A percentile compares a stretch with the other conserved stretches of the same genome.
Evolutionary conservation across 2,797 vertebrate species (phyloP).

Genomic region (Rousettus madagascariensis): DNA sequence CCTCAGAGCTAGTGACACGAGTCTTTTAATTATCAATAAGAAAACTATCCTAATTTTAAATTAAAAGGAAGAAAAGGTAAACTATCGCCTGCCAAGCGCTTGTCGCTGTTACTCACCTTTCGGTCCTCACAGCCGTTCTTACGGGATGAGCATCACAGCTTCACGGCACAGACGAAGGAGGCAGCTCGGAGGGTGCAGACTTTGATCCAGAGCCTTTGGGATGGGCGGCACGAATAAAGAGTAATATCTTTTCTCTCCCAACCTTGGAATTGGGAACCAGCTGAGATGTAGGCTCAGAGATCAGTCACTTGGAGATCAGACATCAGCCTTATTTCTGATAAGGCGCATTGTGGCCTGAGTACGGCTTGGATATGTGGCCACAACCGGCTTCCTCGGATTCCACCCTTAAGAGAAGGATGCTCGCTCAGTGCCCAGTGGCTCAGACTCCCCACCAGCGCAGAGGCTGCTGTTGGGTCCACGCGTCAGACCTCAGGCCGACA

Average conservation of each 20-base stretch:
- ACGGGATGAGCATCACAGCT: background rate
- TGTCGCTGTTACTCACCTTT: background rate
- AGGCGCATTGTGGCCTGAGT: background rate
- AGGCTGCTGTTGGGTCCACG: rapidly evolving
- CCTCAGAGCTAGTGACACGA: background rate
- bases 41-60: background rate
- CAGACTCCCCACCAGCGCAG: background rate
- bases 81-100: background rate
- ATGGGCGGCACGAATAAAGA: background rate
- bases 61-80: background rate
- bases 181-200: background rate
- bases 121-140: background rate
- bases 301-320: background rate
- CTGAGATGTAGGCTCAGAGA: background rate
- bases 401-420: too few species aligned
- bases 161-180: background rate
- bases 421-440: background rate
- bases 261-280: background rate
- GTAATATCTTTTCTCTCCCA: background rate
- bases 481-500: background rate
- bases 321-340: background rate
- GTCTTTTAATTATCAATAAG: background rate
- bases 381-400: background rate
- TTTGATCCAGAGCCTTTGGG: background rate
- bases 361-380: background rate